Conservation (phyloP, 2,113 vertebrate species). For the Clarias batrachus region DNA sequence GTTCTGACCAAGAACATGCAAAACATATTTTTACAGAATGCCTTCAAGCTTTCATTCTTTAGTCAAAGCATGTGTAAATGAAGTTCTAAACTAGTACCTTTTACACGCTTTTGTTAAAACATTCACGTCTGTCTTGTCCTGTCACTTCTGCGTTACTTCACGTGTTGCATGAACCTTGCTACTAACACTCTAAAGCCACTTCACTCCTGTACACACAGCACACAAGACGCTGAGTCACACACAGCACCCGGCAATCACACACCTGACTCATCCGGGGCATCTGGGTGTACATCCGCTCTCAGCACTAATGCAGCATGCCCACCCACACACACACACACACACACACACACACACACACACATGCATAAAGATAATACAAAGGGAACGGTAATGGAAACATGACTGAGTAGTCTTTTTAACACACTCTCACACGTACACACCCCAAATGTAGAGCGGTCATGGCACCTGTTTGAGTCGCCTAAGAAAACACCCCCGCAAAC, state of each 20-base stretch:
- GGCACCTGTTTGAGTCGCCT: conserved; percentile 47
- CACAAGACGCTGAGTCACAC: conserved; percentile 9
- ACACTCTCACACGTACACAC: neutral
- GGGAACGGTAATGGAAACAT: conserved; percentile 5
- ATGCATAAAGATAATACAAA: neutral
- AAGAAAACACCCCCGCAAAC: conserved; percentile 19
- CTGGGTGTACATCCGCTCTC: neutral
- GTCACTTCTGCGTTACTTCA: neutral
- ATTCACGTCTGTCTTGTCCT: neutral
- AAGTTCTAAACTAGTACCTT: neutral
- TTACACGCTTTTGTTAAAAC: neutral
- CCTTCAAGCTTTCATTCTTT: neutral
- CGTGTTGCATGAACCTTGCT: neutral
- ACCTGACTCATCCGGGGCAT: neutral
- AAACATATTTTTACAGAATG: neutral
- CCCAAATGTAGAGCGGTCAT: conserved; percentile 15
- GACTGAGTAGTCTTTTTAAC: neutral
- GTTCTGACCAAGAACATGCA: neutral
- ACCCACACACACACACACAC: neutral
- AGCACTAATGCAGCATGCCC: neutral
- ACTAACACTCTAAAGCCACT: neutral
- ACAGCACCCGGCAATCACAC: neutral
- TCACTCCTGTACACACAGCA: neutral
- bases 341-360: neutral
- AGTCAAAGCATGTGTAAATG: neutral